Base-by-base conservation (phyloP, 1,140 invertebrate genomes). In the Alviniconcha marisindica region DNA sequence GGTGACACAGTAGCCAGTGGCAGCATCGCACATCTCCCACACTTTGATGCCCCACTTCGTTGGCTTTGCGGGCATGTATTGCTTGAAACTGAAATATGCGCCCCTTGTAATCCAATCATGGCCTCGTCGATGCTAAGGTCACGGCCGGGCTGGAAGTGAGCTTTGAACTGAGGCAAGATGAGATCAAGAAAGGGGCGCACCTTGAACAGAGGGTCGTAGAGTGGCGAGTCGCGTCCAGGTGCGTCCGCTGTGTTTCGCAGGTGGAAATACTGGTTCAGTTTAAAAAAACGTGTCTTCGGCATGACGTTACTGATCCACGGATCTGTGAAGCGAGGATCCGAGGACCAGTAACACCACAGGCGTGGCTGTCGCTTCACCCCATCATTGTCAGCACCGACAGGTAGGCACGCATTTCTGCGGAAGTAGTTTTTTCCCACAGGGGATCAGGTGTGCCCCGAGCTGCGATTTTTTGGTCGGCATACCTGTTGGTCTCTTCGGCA, bases 21-120 rank as follows among this genome's bases (percentile, higher is more conserved):
- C 31, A 21, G 66, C 66, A 24, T 71, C 66, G 36, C 66, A 71
- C 66, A 71, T 38, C 66, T 71, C 66, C 66, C 66, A 71, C 66
- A 71, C 66, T 33, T 71, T 71, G 66, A 71, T 40, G 38, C 66
- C 66, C 66, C 66, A 40, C 31, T 38, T 71, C 7, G 66, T 71
- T 38, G 66, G 66, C 66, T 71, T 71, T 0, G 2, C 66, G 4
- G 28, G 66, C 66, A 71, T 71, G 38, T 71, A 71, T 24, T 71
- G 66, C 33, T 71, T 77, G 2, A 77, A 51, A n/a, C n/a, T n/a
- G n/a, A 18, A 77, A 51, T 2, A 77, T 40, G 4, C 40, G 31
- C 4, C 40, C 48, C n/a, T 51, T 77, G 15, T 7, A n/a, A 28
- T 10, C 40, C 48, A 15, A 77, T 77, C 48, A 51, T 77, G 7